Conservation (phyloP, 1,140 invertebrate species). For the Stegodyphus dumicola region DNA sequence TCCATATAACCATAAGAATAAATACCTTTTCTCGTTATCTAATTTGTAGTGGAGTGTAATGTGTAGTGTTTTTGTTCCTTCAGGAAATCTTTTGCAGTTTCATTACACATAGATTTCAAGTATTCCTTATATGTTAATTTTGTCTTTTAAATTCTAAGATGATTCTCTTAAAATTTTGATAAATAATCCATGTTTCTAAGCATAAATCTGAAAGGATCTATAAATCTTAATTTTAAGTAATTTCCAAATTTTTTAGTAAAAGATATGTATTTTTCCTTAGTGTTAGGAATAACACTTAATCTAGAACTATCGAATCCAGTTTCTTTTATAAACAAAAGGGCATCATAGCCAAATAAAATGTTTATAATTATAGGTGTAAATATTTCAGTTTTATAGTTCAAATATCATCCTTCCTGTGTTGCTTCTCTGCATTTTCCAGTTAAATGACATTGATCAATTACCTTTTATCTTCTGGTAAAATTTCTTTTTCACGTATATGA, state of each 20-base stretch:
- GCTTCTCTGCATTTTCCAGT: not conserved
- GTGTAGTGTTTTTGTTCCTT: too few species aligned
- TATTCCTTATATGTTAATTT: too few species aligned
- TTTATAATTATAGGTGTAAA: slow-evolving; percentile 64
- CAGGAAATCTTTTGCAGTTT: too few species aligned
- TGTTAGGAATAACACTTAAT: slow-evolving; percentile 67
- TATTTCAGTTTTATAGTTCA: not conserved
- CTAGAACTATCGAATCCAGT: slow-evolving; percentile 63
- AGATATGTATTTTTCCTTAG: slow-evolving; percentile 65
- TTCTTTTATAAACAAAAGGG: slow-evolving; percentile 66
- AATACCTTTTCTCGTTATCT: not conserved
- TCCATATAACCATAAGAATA: not conserved
- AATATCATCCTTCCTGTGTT: not conserved
- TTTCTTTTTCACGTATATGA: not conserved
- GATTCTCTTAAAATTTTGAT: too few species aligned
- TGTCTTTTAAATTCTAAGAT: too few species aligned
- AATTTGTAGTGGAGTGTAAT: not conserved
- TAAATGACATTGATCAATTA: not conserved
- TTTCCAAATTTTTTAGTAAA: slow-evolving; percentile 1
- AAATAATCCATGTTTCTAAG: not conserved
- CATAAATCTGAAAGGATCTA: not conserved
- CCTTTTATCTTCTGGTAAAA: not conserved
- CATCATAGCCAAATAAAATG: slow-evolving; percentile 68
- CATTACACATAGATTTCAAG: too few species aligned
- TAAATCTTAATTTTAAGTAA: slow-evolving; percentile 13